These are phyloP conservation scores for Neodontobutis hainanensis DNA, from an alignment of 2,113 vertebrate species.

Conservation along the genomic window DNA sequence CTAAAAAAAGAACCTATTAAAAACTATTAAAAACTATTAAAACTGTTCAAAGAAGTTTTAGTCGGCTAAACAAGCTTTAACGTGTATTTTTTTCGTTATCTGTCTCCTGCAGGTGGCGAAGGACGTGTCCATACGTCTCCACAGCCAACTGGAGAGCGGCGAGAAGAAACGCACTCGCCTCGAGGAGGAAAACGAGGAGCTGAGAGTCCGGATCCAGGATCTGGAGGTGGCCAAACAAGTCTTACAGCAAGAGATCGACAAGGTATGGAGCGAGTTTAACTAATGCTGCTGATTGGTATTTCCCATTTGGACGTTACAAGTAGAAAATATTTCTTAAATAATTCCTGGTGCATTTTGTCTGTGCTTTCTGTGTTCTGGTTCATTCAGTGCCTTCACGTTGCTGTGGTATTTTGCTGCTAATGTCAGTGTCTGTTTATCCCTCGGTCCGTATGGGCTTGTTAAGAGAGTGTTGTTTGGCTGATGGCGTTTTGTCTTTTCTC, in stretches of 20 bases:
- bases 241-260: slow-evolving; percentile 94
- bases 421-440: slow-evolving; percentile 18
- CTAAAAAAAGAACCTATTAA: too few species aligned
- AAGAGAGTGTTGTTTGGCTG: slow-evolving; percentile 33
- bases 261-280: slow-evolving; percentile 76
- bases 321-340: too few species aligned
- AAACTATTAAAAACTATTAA: too few species aligned
- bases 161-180: slow-evolving; percentile 91
- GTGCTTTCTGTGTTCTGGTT: not conserved
- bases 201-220: slow-evolving; percentile 90
- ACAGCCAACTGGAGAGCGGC: slow-evolving; percentile 91
- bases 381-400: not conserved
- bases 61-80: not conserved
- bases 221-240: slow-evolving; percentile 96
- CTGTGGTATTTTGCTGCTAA: not conserved
- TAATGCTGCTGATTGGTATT: not conserved
- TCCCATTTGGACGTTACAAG: too few species aligned
- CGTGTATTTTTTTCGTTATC: not conserved
- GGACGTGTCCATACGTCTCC: slow-evolving; percentile 94
- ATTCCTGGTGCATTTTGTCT: too few species aligned
- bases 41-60: too few species aligned
- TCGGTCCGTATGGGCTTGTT: slow-evolving; percentile 6
- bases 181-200: slow-evolving; percentile 95
- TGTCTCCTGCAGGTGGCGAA: slow-evolving; percentile 87
- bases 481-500: slow-evolving; percentile 26